Evolutionary conservation across 2,888 invertebrate genomes (phyloP).

Genomic region (Leptinotarsa peninsularis): DNA sequence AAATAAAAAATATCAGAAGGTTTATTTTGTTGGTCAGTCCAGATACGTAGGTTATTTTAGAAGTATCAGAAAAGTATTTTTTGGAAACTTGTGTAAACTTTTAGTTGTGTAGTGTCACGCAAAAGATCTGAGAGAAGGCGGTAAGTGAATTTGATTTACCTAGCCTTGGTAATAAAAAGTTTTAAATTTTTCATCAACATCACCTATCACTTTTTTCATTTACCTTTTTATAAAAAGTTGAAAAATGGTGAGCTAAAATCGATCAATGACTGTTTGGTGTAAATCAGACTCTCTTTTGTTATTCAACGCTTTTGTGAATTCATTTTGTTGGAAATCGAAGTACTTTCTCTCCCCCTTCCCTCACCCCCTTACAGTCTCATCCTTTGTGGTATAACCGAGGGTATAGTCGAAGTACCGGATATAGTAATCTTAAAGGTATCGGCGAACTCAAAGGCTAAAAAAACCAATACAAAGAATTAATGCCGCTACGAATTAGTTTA

Average conservation of each 20-base stretch:
- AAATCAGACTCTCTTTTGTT: constrained; percentile 25
- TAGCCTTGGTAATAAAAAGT: background rate
- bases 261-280: background rate
- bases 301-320: constrained; percentile 20
- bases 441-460: too few species aligned
- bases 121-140: constrained; percentile 32
- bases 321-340: too few species aligned
- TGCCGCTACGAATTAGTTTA: too few species aligned
- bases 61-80: constrained; percentile 32
- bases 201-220: background rate
- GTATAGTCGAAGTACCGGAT: background rate
- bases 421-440: too few species aligned
- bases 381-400: constrained; percentile 25
- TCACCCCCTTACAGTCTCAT: constrained; percentile 22
- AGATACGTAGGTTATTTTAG: constrained; percentile 18
- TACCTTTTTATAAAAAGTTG: constrained; percentile 24
- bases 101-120: constrained; percentile 35
- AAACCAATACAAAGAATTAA: too few species aligned
- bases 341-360: background rate
- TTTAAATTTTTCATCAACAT: constrained; percentile 11
- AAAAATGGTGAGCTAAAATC: background rate
- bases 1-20: background rate
- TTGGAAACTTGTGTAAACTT: constrained; percentile 30
- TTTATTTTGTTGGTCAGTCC: constrained; percentile 34
- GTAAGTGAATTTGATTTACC: constrained; percentile 31